Percentiles rank a stretch among this genome's conserved stretches.
Evolutionary conservation across 2,888 invertebrate genomes (phyloP).

Genomic region (Pachycephus smyrnensis): DNA sequence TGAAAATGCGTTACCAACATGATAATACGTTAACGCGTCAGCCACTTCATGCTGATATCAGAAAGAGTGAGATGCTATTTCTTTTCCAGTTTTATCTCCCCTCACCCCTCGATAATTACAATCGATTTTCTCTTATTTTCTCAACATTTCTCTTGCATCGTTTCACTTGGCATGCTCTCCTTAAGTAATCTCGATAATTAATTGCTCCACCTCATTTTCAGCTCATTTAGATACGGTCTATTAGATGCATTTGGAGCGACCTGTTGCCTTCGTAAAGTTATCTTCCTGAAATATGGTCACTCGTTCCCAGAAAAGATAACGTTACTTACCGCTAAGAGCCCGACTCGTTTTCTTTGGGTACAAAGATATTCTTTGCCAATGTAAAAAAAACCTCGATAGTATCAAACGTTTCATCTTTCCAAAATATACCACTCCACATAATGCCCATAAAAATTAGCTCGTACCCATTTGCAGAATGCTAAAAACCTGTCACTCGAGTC

Average conservation of each 20-base stretch:
- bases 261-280: conserved; percentile 44
- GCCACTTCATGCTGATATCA: neutral
- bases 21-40: neutral
- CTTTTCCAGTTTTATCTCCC: neutral
- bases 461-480: neutral
- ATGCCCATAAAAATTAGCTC: too few species aligned
- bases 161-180: neutral
- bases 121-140: neutral
- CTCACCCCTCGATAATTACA: neutral
- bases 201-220: conserved; percentile 40
- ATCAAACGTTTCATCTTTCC: neutral
- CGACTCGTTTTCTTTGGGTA: neutral
- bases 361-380: neutral
- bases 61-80: neutral
- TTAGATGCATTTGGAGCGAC: conserved; percentile 49
- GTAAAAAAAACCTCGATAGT: neutral
- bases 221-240: conserved; percentile 45
- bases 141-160: neutral
- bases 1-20: neutral
- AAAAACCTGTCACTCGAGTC: neutral
- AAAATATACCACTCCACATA: neutral
- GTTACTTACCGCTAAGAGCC: conserved; percentile 1
- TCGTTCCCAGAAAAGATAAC: conserved; percentile 17
- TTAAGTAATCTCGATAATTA: conserved; percentile 43
- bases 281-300: conserved; percentile 47